Evolutionary conservation across 2,888 invertebrate genomes (phyloP).

Genomic region (Agrenia bidenticulata): DNA sequence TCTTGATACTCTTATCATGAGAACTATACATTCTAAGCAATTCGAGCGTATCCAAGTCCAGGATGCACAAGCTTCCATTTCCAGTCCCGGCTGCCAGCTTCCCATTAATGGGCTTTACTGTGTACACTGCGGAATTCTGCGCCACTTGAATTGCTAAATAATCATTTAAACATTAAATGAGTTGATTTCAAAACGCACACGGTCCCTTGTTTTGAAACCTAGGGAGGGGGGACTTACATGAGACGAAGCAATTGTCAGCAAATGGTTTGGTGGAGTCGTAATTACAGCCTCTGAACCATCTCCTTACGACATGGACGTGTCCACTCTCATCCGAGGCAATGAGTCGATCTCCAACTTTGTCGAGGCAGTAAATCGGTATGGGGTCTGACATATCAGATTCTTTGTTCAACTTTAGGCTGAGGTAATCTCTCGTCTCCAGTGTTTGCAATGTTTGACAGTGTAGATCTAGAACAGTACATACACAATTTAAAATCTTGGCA

Average conservation of each 20-base stretch:
- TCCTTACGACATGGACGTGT: background rate
- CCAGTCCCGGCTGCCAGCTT: conserved; percentile 3
- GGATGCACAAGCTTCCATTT: background rate
- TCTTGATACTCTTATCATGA: conserved; percentile 9
- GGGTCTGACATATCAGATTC: background rate
- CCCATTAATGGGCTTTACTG: background rate
- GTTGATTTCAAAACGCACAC: background rate
- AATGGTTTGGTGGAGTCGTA: background rate
- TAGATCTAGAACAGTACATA: too few relatives aligned
- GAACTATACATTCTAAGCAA: background rate
- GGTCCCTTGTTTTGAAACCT: background rate
- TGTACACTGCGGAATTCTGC: background rate
- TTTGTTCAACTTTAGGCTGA: too few relatives aligned
- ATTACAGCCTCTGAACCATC: background rate
- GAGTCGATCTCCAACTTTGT: background rate
- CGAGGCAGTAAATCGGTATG: conserved; percentile 1
- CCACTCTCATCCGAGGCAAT: conserved; percentile 11
- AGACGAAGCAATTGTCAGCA: too few relatives aligned
- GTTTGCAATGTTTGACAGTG: too few relatives aligned
- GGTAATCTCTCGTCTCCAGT: too few relatives aligned
- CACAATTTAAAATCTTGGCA: too few relatives aligned
- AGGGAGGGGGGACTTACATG: too few relatives aligned
- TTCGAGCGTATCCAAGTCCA: background rate
- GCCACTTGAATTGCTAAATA: background rate
- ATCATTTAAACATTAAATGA: background rate